Conservation (phyloP, 2,888 invertebrate genomes). For the Lochmaea crataegi region DNA sequence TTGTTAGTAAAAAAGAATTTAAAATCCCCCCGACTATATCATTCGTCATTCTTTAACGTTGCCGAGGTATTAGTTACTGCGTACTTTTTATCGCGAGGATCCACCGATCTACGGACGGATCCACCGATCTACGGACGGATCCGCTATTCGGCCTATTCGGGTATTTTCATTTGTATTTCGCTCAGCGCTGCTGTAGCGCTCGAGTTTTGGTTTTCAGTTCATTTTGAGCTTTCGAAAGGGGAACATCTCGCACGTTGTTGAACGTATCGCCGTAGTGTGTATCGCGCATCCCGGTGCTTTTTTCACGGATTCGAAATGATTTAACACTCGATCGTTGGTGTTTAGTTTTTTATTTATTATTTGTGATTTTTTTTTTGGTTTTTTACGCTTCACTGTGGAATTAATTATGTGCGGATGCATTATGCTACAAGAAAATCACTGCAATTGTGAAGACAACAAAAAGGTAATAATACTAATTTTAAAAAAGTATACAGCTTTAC, state of each 20-base stretch:
- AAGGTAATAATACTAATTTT: background rate
- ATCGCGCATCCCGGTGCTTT: conserved; percentile 26
- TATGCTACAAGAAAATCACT: background rate
- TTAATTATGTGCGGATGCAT: conserved; percentile 22
- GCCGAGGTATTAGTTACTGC: conserved; percentile 6
- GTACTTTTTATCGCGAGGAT: conserved; percentile 14
- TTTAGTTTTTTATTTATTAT: conserved; percentile 43
- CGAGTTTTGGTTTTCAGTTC: conserved; percentile 9
- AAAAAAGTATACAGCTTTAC: no score
- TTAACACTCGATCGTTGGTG: conserved; percentile 37
- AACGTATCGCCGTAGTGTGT: conserved; percentile 16
- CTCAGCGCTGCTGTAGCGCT: background rate
- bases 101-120: conserved; percentile 3
- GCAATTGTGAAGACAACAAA: background rate
- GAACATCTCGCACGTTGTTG: background rate
- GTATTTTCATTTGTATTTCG: conserved; percentile 12
- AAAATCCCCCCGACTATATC: background rate
- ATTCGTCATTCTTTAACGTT: background rate
- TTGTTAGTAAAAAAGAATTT: background rate
- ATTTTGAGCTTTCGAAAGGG: background rate
- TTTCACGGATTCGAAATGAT: conserved; percentile 37
- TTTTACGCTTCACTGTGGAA: conserved; percentile 24
- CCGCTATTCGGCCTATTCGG: conserved; percentile 1
- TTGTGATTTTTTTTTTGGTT: conserved; percentile 34
- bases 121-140: background rate